A percentile compares a stretch with the other conserved stretches of the same genome.
Evolutionary conservation across 1,140 invertebrate genomes (phyloP).

Genomic region (Homalodisca vitripennis): DNA sequence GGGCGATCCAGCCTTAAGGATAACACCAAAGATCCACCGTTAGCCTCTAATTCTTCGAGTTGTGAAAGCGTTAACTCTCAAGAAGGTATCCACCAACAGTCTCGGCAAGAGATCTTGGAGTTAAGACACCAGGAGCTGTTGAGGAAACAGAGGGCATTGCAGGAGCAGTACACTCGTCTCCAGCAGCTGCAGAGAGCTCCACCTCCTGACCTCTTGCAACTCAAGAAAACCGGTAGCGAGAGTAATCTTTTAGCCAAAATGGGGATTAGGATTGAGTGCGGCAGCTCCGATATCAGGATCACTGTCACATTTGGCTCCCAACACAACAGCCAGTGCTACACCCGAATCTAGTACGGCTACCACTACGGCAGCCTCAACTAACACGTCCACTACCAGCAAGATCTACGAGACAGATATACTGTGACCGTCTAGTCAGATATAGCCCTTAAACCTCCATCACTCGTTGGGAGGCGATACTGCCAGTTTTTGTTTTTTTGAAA

Average conservation of each 20-base stretch:
- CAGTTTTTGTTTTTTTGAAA: conserved; percentile 1
- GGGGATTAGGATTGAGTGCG: conserved; percentile 62
- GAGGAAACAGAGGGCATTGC: conserved; percentile 79
- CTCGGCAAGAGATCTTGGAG: conserved; percentile 72
- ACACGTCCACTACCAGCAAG: conserved; percentile 59
- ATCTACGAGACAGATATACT: conserved; percentile 89
- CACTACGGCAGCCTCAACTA: conserved; percentile 44
- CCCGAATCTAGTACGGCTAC: conserved; percentile 38
- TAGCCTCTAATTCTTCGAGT: conserved; percentile 62
- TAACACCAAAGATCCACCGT: conserved; percentile 37
- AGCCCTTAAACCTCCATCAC: background rate
- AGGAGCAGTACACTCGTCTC: conserved; percentile 84
- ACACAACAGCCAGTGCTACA: conserved; percentile 46
- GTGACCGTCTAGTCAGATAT: conserved; percentile 51
- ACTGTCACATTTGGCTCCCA: conserved; percentile 57
- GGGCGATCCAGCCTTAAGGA: conserved; percentile 47
- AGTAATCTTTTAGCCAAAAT: conserved; percentile 84
- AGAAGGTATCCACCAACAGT: conserved; percentile 57
- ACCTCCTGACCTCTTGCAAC: conserved; percentile 58
- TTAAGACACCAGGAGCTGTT: conserved; percentile 82
- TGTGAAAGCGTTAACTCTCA: conserved; percentile 78
- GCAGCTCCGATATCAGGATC: conserved; percentile 60
- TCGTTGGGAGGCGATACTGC: background rate
- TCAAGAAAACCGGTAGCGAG: conserved; percentile 89
- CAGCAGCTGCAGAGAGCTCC: conserved; percentile 78